Evolutionary conservation across 2,113 vertebrate species (phyloP).

Genomic region (Scophthalmus maximus): DNA sequence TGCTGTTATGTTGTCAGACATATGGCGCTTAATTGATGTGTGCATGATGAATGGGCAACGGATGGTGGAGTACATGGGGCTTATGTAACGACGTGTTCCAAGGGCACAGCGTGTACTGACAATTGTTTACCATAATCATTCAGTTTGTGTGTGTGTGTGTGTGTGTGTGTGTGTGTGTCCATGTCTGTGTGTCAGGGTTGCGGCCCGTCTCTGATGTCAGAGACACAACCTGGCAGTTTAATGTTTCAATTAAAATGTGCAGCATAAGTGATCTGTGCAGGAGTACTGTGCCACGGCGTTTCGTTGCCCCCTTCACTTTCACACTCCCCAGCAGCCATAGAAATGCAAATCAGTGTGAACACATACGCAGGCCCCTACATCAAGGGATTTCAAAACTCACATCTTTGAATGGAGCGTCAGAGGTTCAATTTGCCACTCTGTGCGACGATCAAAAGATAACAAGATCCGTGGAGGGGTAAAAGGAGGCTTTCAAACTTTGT

Average conservation of each 20-base stretch:
- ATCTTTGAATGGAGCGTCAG: conserved; percentile 24
- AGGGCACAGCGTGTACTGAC: conserved; percentile 31
- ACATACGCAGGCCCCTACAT: not conserved
- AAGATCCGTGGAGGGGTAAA: conserved; percentile 32
- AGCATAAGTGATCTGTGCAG: conserved; percentile 24
- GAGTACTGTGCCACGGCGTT: not conserved
- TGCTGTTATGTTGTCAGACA: conserved; percentile 11
- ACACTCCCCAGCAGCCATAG: conserved; percentile 28
- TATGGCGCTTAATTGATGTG: conserved; percentile 25
- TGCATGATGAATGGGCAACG: conserved; percentile 20
- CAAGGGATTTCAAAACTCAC: conserved; percentile 15
- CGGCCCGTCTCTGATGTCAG: conserved; percentile 29
- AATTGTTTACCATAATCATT: conserved; percentile 16
- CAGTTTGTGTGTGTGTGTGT: not conserved
- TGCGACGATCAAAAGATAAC: conserved; percentile 49
- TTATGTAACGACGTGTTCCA: conserved; percentile 12
- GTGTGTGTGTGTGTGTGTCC: conserved; percentile 13
- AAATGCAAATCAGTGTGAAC: conserved; percentile 53
- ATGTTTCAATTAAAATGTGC: conserved; percentile 58
- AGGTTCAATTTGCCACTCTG: conserved; percentile 36
- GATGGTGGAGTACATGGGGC: not conserved
- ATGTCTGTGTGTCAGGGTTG: not conserved
- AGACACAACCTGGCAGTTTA: conserved; percentile 33
- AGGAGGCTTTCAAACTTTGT: conserved; percentile 11
- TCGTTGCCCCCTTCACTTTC: conserved; percentile 7